These are phyloP conservation scores for Microcebus tavaratra DNA, from an alignment of 2,113 vertebrate species.

Conservation along the genomic window DNA sequence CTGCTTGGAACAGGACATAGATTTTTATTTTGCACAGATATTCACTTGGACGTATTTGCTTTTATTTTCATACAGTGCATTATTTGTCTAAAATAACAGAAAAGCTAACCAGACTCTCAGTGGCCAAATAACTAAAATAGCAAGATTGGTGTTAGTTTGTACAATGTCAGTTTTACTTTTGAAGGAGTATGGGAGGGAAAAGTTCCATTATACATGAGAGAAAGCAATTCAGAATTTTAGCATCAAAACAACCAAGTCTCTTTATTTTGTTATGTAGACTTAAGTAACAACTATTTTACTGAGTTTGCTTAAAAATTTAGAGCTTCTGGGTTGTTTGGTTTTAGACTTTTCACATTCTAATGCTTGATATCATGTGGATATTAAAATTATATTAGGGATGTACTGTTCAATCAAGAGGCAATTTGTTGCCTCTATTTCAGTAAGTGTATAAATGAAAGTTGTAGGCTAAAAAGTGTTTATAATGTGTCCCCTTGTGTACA, in stretches of 20 bases:
- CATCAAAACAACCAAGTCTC: neutral
- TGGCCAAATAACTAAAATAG: neutral
- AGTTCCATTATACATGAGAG: neutral
- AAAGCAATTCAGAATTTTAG: slow-evolving; percentile 34
- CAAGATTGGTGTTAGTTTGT: neutral
- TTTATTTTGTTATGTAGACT: neutral
- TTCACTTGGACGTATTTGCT: slow-evolving; percentile 35
- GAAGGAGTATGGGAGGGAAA: neutral
- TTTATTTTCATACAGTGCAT: neutral
- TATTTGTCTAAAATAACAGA: slow-evolving; percentile 33
- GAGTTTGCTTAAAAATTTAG: slow-evolving; percentile 38
- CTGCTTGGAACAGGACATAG: neutral
- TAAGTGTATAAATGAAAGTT: neutral
- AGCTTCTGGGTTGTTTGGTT: slow-evolving; percentile 16
- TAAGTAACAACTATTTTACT: slow-evolving; percentile 11
- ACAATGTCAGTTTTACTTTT: slow-evolving; percentile 37
- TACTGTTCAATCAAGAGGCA: neutral
- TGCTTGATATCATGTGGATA: neutral
- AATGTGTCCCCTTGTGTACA: neutral
- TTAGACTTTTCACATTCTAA: neutral
- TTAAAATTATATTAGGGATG: neutral
- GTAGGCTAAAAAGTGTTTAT: neutral
- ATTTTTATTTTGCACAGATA: slow-evolving; percentile 47
- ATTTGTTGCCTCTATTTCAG: neutral
- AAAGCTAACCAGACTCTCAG: neutral